phyloP scores from a whole-genome alignment of 1,140 invertebrate genomes.

The Drosophila pectinifera region DNA sequence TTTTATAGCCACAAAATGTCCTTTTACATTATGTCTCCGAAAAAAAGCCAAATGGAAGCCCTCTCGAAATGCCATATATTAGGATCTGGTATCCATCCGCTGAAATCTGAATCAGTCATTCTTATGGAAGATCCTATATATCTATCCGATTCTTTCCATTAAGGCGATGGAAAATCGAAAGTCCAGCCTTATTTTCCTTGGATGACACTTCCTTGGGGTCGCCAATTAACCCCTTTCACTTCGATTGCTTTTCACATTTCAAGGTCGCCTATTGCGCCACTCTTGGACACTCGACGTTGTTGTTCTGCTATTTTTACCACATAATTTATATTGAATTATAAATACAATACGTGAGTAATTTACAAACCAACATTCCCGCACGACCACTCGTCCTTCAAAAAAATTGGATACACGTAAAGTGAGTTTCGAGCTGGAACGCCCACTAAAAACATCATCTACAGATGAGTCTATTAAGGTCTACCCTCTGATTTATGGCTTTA shows the following conservation, averaged over 20 bases:
- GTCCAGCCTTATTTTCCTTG: background rate
- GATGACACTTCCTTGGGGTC: conserved; percentile 1
- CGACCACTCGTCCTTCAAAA: conserved; percentile 1
- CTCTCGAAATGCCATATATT: conserved; percentile 5
- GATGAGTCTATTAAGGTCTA: background rate
- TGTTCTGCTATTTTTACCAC: conserved; percentile 47
- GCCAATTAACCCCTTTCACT: conserved; percentile 28
- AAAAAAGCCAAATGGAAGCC: conserved; percentile 20
- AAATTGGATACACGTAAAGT: background rate
- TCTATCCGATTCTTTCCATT: background rate
- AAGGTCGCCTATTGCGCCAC: conserved; percentile 38
- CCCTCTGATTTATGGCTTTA: background rate
- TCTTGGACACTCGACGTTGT: conserved; percentile 5
- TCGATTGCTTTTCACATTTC: conserved; percentile 36
- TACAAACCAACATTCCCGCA: conserved; percentile 16
- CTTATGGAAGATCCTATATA: too few species aligned
- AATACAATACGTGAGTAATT: conserved; percentile 46
- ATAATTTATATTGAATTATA: conserved; percentile 59
- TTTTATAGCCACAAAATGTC: conserved; percentile 79
- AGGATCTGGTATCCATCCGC: background rate
- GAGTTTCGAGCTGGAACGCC: background rate
- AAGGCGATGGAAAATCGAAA: background rate
- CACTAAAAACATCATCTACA: background rate
- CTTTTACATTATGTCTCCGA: conserved; percentile 65
- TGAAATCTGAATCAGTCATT: background rate